Conservation (phyloP, 2,113 vertebrate species). For the Colius striatus region DNA sequence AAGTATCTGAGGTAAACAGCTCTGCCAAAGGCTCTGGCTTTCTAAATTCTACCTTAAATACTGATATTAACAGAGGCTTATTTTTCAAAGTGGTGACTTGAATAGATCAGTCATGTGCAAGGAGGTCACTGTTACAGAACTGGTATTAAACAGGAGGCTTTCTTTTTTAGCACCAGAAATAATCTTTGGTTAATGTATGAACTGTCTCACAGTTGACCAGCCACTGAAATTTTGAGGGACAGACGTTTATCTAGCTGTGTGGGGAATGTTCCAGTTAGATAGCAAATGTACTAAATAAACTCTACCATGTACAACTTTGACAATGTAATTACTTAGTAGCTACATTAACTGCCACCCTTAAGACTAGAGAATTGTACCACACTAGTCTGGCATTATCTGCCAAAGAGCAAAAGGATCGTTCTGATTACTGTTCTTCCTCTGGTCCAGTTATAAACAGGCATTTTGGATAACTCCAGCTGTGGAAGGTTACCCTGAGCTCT, state of each 20-base stretch:
- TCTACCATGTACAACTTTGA: neutral
- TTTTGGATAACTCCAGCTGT: neutral
- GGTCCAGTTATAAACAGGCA: neutral
- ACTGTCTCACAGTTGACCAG: neutral
- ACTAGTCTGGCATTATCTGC: neutral
- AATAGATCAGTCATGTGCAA: neutral
- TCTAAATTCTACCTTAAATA: neutral
- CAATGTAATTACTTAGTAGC: neutral
- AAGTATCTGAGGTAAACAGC: neutral
- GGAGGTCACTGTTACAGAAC: neutral
- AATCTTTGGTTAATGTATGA: neutral
- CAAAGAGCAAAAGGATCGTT: neutral
- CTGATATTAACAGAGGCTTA: neutral
- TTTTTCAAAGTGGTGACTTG: neutral
- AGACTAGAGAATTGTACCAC: neutral
- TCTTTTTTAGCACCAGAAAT: slow-evolving; percentile 29
- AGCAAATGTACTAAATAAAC: neutral
- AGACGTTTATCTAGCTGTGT: neutral
- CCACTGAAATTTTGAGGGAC: neutral
- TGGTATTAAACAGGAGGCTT: neutral
- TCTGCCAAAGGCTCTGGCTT: neutral
- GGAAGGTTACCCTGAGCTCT: neutral
- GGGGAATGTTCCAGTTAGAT: slow-evolving; percentile 46
- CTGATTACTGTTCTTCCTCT: neutral
- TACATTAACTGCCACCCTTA: neutral